phyloP scores from a whole-genome alignment of 2,797 vertebrate species.

The Enteromius fasciolatus region DNA sequence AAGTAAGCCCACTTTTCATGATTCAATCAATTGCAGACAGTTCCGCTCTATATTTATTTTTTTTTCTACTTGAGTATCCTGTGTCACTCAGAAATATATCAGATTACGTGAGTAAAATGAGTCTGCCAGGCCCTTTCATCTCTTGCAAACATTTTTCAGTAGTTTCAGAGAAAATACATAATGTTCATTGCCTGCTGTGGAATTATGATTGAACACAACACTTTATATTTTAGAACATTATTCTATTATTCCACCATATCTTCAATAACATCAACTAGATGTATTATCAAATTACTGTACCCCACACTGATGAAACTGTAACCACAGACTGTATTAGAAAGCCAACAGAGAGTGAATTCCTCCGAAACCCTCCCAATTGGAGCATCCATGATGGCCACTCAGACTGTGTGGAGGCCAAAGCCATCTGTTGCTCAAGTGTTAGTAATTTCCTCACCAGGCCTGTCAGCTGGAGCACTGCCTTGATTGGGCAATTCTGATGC shows the following conservation, averaged over 20 bases:
- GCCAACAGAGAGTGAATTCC: constrained; percentile 18
- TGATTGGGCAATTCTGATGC: constrained; percentile 63
- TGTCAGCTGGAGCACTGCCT: constrained; percentile 62
- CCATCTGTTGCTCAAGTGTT: constrained; percentile 64
- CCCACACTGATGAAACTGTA: constrained; percentile 8
- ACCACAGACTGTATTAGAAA: constrained; percentile 30
- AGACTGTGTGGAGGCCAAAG: constrained; percentile 52
- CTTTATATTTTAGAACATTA: constrained; percentile 3
- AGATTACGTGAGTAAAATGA: neutral
- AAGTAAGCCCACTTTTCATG: constrained; percentile 33
- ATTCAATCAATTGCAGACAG: constrained; percentile 35
- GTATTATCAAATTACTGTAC: constrained; percentile 5
- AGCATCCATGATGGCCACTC: constrained; percentile 48
- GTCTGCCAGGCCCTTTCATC: constrained; percentile 14
- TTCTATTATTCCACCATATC: constrained; percentile 1
- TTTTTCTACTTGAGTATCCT: constrained; percentile 2
- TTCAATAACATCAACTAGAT: neutral
- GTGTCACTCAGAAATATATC: constrained; percentile 26
- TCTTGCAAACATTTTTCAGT: neutral
- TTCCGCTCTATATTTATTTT: constrained; percentile 10
- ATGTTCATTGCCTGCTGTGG: neutral
- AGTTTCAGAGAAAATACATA: neutral
- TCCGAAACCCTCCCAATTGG: constrained; percentile 41
- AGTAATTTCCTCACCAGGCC: constrained; percentile 63
- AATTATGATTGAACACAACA: neutral